Base-by-base conservation (phyloP, 2,888 invertebrate genomes). In the Diogma glabrata region DNA sequence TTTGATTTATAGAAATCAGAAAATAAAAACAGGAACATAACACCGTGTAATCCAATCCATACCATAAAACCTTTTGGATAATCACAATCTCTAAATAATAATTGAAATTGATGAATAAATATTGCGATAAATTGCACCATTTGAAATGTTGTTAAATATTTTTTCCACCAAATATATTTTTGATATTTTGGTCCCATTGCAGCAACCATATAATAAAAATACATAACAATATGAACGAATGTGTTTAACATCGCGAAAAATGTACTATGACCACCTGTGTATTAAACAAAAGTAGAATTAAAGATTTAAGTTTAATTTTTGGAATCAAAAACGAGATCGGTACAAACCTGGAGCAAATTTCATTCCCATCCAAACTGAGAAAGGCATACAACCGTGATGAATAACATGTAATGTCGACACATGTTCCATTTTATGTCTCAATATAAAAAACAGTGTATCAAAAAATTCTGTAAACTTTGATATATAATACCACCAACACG, bases 111-210 rank as follows among this genome's bases (percentile, higher is more conserved):
- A 72, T 95, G 94, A 49, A 77, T 77, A 73, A 94, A 90, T 65
- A 94, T 93, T 64, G 85, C 73, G 60, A 93, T 85, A 73, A 95
- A 95, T 75, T 95, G 94, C 46, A 90, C 78, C 84, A 96, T 93
- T 76, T 95, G 95, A 75, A 95, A 84, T 58, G 84, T 82, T 53
- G 95, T 95, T 62, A 96, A 81, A 71, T 95, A 89, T 65, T 89
- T 92, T 74, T 95, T 96, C 95, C 95, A 96, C 95, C 95, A 95
- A 60, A 94, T 84, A 70, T 82, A 94, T 69, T 90, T 91, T 71
- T 90, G 89, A 71, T 88, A 94, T 64, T 80, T 74, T 38, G 94
- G 94, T 50, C 95, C 95, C 82, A 94, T 83, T 20, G 94, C 94
- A 5, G 95, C 82, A 55, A 95, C 77, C 83, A 93, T 92, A 69